Conservation (phyloP, 2,113 vertebrate species). For the Seriola dumerili region DNA sequence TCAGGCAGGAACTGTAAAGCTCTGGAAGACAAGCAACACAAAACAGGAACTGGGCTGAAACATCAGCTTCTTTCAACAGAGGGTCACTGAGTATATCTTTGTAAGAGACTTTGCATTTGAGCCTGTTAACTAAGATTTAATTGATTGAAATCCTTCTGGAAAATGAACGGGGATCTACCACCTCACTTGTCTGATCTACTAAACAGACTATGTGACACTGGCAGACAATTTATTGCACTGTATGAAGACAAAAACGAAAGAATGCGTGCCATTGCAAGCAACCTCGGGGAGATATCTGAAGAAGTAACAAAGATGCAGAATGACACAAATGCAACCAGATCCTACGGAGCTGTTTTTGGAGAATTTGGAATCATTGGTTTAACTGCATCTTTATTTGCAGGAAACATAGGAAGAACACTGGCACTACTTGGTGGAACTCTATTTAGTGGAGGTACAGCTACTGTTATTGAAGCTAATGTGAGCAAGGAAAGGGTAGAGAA, state of each 20-base stretch:
- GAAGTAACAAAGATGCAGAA: accelerated
- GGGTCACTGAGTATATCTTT: background rate
- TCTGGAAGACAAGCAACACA: background rate
- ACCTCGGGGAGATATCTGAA: background rate
- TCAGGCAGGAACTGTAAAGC: too few relatives aligned
- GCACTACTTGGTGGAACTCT: too few relatives aligned
- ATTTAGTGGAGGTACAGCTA: accelerated
- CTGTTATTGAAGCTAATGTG: background rate
- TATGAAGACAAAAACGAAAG: background rate
- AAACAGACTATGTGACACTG: background rate
- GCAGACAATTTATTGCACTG: accelerated
- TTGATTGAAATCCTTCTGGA: background rate
- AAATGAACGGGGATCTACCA: background rate
- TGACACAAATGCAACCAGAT: background rate
- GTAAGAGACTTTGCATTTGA: too few relatives aligned
- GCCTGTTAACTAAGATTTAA: background rate
- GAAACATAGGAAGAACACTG: background rate
- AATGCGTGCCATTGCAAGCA: background rate
- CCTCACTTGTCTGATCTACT: background rate
- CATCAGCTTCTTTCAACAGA: background rate
- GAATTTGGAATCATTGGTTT: background rate
- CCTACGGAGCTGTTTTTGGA: accelerated
- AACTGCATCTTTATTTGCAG: background rate
- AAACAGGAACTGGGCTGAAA: background rate
- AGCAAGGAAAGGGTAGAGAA: accelerated